Evolutionary conservation across 2,113 vertebrate genomes (phyloP).

Genomic region (Xenopus tropicalis): DNA sequence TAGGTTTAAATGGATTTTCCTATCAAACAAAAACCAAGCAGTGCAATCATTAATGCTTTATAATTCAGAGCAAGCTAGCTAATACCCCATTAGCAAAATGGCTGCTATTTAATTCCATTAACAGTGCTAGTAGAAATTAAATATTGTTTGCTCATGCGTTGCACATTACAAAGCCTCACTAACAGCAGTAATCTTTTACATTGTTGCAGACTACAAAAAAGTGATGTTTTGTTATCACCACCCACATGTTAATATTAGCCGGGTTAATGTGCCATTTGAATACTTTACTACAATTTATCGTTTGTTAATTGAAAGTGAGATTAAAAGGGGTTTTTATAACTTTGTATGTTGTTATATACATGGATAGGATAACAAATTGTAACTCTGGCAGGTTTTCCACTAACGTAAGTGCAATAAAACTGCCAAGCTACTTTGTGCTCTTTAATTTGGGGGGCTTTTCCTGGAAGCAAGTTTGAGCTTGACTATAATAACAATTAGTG

Average conservation of each 20-base stretch:
- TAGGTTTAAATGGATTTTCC: slow-evolving; percentile 53
- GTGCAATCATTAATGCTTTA: slow-evolving; percentile 59
- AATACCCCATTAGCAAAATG: not conserved
- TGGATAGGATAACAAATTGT: too few species aligned
- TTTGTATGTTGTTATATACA: too few species aligned
- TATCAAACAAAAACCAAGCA: slow-evolving; percentile 52
- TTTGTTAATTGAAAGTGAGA: not conserved
- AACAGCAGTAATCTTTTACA: not conserved
- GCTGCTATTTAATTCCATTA: slow-evolving; percentile 3
- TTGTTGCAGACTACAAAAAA: not conserved
- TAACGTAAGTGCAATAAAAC: too few species aligned
- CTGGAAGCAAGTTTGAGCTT: too few species aligned
- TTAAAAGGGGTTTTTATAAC: not conserved
- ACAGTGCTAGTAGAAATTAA: not conserved
- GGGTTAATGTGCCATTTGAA: not conserved
- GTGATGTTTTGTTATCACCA: not conserved
- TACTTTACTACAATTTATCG: not conserved
- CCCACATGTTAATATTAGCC: slow-evolving; percentile 1
- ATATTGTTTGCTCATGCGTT: not conserved
- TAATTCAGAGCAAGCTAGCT: slow-evolving; percentile 38
- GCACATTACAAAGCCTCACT: not conserved
- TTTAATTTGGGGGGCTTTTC: too few species aligned
- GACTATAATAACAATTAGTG: too few species aligned
- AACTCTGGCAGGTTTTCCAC: too few species aligned
- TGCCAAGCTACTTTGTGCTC: too few species aligned